These are phyloP conservation scores for Parthenolecanium corni DNA, from an alignment of 2,888 invertebrate species.

Conservation along the genomic window DNA sequence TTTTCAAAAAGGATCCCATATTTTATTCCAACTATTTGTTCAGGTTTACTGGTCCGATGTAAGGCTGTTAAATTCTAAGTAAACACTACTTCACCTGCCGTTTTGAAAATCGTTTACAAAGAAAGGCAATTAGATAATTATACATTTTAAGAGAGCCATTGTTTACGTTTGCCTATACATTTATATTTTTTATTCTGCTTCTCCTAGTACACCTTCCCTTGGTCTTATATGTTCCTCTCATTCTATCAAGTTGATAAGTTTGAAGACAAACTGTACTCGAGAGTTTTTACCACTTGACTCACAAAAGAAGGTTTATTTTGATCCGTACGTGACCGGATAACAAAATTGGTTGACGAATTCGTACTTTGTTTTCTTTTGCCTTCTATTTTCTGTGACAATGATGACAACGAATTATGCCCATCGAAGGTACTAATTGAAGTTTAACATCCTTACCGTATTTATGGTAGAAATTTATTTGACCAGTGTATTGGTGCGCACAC, in stretches of 20 bases:
- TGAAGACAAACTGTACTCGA: slow-evolving; percentile 3
- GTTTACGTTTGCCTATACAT: slow-evolving; percentile 12
- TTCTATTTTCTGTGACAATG: not conserved
- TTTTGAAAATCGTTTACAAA: slow-evolving; percentile 23
- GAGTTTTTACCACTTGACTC: not conserved
- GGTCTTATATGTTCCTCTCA: not conserved
- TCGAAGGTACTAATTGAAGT: slow-evolving; percentile 9
- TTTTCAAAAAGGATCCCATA: no score
- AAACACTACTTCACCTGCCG: slow-evolving; percentile 28
- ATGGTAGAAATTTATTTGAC: no score
- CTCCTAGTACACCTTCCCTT: not conserved
- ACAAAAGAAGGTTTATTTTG: slow-evolving; percentile 16
- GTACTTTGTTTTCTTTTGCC: slow-evolving; percentile 1
- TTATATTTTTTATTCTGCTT: not conserved
- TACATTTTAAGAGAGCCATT: slow-evolving; percentile 23
- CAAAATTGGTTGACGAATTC: not conserved
- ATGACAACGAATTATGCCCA: not conserved
- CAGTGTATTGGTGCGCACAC: no score
- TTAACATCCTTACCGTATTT: not conserved
- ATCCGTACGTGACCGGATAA: not conserved
- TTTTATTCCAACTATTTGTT: slow-evolving; percentile 11
- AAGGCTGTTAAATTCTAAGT: slow-evolving; percentile 19
- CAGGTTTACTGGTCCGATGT: slow-evolving; percentile 25
- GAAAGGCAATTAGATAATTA: slow-evolving; percentile 28
- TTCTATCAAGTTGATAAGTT: not conserved